Conservation (phyloP, 2,113 vertebrate genomes). For the Cervus canadensis region DNA sequence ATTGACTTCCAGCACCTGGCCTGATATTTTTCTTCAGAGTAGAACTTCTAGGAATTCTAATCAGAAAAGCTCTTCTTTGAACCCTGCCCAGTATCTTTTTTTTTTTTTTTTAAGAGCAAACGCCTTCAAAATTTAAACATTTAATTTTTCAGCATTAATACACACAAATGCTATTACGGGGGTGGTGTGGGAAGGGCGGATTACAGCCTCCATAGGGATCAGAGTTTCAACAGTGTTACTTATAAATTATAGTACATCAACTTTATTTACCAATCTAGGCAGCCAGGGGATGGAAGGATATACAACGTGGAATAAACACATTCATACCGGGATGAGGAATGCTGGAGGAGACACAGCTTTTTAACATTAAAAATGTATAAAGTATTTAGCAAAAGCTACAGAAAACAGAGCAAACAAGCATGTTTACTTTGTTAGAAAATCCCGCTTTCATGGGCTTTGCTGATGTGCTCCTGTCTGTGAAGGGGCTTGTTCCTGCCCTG, state of each 20-base stretch:
- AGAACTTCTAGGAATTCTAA: neutral
- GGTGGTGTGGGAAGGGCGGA: neutral
- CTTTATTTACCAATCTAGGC: constrained; percentile 73
- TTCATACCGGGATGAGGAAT: constrained; percentile 72
- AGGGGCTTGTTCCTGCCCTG: neutral
- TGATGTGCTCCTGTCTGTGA: constrained; percentile 23
- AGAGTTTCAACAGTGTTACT: constrained; percentile 72
- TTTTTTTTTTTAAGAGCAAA: constrained; percentile 60
- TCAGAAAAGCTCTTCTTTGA: neutral
- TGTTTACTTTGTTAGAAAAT: constrained; percentile 79
- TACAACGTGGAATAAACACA: constrained; percentile 76
- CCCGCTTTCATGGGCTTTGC: constrained; percentile 51
- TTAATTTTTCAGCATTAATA: constrained; percentile 76
- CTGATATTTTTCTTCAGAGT: neutral
- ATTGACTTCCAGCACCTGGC: neutral
- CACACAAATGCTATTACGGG: constrained; percentile 71
- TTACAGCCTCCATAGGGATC: constrained; percentile 54
- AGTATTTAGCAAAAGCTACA: constrained; percentile 83
- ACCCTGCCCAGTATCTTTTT: neutral
- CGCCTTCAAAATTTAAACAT: constrained; percentile 76
- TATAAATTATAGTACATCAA: constrained; percentile 75
- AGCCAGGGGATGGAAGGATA: constrained; percentile 72
- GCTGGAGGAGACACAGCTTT: constrained; percentile 75
- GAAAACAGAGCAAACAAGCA: constrained; percentile 79
- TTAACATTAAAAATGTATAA: constrained; percentile 80